A percentile compares a stretch with the other conserved stretches of the same genome.
phyloP scores from a whole-genome alignment of 1,140 invertebrate species.

The Gryllus bimaculatus region DNA sequence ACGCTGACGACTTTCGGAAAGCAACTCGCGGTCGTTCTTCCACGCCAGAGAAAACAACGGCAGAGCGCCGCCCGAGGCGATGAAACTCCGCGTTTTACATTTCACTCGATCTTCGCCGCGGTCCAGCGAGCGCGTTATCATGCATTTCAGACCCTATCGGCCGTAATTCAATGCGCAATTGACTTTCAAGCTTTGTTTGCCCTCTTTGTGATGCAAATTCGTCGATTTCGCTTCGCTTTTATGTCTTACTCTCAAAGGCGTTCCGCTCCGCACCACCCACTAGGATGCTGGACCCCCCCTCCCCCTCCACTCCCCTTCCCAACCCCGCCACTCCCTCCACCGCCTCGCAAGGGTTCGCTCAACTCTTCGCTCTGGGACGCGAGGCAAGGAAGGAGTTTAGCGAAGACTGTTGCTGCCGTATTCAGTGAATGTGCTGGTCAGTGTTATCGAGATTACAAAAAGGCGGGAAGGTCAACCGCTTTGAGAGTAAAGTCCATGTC shows the following conservation, averaged over 20 bases:
- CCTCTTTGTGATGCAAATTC: neutral
- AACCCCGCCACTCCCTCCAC: neutral
- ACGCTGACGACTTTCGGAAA: neutral
- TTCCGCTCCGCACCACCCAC: neutral
- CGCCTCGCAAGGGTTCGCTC: no score
- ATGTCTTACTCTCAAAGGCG: neutral
- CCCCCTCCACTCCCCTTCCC: neutral
- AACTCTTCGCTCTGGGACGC: no score
- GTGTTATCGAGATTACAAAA: no score
- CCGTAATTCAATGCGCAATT: neutral
- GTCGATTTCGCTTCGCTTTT: neutral
- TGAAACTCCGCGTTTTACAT: neutral
- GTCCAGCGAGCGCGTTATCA: neutral
- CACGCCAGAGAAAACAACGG: neutral
- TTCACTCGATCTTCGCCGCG: neutral
- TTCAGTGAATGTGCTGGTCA: neutral
- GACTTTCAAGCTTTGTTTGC: neutral
- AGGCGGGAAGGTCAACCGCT: no score
- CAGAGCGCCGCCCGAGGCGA: neutral
- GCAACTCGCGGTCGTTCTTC: neutral
- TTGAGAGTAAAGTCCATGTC: no score
- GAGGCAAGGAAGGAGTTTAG: neutral
- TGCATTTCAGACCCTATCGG: neutral
- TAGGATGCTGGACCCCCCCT: neutral
- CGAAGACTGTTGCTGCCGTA: neutral